A percentile compares a stretch with the other conserved stretches of the same genome.
Evolutionary conservation across 2,113 vertebrate genomes (phyloP).

Genomic region (Lathamus discolor): DNA sequence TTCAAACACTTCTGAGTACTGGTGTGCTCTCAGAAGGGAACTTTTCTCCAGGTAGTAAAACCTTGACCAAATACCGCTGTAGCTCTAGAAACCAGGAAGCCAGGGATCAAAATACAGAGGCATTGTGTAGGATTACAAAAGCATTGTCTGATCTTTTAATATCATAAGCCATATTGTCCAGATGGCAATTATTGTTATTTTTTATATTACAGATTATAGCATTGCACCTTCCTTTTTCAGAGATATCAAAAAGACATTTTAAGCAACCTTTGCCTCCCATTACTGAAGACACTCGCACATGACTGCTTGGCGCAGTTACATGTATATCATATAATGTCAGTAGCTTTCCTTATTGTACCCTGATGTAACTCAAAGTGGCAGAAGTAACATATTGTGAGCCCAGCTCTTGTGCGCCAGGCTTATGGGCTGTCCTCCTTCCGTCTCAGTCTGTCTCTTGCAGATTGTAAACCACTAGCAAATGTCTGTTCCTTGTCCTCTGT

Average conservation of each 20-base stretch:
- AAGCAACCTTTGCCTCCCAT: neutral
- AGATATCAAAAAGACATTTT: neutral
- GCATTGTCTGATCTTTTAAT: neutral
- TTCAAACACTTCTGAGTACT: neutral
- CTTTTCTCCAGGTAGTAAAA: neutral
- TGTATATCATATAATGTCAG: neutral
- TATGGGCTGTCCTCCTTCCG: neutral
- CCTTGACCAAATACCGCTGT: neutral
- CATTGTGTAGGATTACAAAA: neutral
- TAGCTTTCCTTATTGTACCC: neutral
- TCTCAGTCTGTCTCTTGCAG: slow-evolving; percentile 8
- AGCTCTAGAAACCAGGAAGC: neutral
- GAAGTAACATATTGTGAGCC: slow-evolving; percentile 37
- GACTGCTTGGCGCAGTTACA: neutral
- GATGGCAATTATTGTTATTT: neutral
- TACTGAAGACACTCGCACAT: neutral
- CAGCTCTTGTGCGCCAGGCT: neutral
- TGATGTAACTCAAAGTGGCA: slow-evolving; percentile 22
- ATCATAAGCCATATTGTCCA: neutral
- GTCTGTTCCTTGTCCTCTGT: neutral
- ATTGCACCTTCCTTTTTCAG: neutral
- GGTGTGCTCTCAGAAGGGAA: neutral
- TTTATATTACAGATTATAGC: neutral
- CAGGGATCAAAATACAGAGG: neutral
- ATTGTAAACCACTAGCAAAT: neutral